Evolutionary conservation across 2,113 vertebrate genomes (phyloP), one percentile per base, ranked within the genome.

Genomic region (Salvelinus alpinus): DNA sequence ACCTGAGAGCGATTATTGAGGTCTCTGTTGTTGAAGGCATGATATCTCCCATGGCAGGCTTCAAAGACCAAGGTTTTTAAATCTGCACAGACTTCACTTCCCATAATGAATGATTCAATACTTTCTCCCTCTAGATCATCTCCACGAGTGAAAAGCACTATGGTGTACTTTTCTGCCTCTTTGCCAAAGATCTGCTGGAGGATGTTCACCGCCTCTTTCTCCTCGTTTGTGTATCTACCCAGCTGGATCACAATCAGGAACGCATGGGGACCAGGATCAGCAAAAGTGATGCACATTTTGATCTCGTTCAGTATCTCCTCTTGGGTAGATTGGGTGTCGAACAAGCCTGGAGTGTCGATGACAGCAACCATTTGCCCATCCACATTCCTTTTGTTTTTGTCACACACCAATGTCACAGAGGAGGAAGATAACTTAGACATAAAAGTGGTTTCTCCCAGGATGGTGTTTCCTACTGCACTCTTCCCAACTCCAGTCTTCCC

Each of bases 1-100:
- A 44, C 38, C 25, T 29, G 64, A 59, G 8, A 73, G 72, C 31
- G 24, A 16, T 0, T 3, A 44, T n/a, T 34, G 8, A 0, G 22
- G n/a, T 64, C n/a, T 16, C 22, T 64, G 60, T 73, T 73, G 54
- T 73, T 22, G 29, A 73, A 73, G 6, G 16, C 72, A 24, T 73
- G 57, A 27, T 64, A 64, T 64, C 64, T 11, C 11, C 64, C 64
- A 1, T 24, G 3, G 3, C 67, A 70, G 13, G 9, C 3, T 2
- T 3, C 6, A n/a, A 70, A 14, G 16, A 44, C 38, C 8, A 70
- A 70, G 11, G 5, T 12, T 9, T 38, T 5, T n/a, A 70, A 20
- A 22, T 34, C 34, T 47, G 11, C 5, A 70, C 31, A 47, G 16
- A 9, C 34, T 6, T 44, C 38, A 44, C 9, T 9, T 44, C 8